These are phyloP conservation scores for Hypomecis atomaria DNA, from an alignment of 2,888 invertebrate species.

Conservation along the genomic window DNA sequence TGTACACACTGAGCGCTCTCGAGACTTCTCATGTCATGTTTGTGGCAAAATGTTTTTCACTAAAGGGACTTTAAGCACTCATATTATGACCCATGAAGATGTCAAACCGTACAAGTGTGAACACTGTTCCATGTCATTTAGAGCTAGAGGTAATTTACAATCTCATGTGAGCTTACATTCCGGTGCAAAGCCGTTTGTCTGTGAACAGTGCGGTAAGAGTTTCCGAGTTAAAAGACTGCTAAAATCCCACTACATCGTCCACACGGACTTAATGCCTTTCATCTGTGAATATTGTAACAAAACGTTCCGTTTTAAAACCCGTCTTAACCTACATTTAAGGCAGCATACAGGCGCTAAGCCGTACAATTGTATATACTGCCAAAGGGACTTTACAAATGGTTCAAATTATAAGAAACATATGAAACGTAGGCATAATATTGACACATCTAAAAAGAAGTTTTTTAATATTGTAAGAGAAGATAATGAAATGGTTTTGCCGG, in stretches of 20 bases:
- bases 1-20: conserved; percentile 74
- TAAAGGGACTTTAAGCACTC: conserved; percentile 73
- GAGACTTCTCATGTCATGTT: conserved; percentile 75
- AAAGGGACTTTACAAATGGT: conserved; percentile 77
- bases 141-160: conserved; percentile 73
- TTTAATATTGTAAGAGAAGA: conserved; percentile 51
- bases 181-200: conserved; percentile 74
- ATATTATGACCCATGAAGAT: conserved; percentile 75
- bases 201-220: conserved; percentile 78
- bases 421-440: conserved; percentile 75
- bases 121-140: conserved; percentile 72
- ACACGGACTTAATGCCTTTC: conserved; percentile 77
- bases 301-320: conserved; percentile 74
- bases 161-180: conserved; percentile 75
- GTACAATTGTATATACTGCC: conserved; percentile 72
- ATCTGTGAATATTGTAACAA: conserved; percentile 76
- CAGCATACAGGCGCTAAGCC: conserved; percentile 81
- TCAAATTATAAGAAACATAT: conserved; percentile 80
- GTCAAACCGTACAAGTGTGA: conserved; percentile 75
- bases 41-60: conserved; percentile 81
- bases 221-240: conserved; percentile 75
- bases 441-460: conserved; percentile 67
- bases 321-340: conserved; percentile 72
- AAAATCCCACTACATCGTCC: conserved; percentile 79
- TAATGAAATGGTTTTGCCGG: conserved; percentile 36